Conservation (phyloP, 1,140 invertebrate genomes). For the Eumeta japonica region DNA sequence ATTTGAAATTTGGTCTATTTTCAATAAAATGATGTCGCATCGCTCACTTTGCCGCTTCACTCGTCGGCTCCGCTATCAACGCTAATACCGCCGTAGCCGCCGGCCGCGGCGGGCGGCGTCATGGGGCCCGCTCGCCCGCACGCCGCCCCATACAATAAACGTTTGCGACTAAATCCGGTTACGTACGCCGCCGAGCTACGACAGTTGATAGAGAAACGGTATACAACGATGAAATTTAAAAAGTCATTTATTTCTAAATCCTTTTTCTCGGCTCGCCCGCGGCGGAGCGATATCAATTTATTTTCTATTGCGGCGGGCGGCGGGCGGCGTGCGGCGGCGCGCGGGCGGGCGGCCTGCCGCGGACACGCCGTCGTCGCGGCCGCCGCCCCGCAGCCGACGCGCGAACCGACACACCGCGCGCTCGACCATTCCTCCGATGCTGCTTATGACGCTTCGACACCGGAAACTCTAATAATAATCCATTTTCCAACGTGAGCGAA, state of each 20-base stretch:
- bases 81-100: too few relatives aligned
- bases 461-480: too few relatives aligned
- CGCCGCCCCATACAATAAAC: conserved; percentile 52
- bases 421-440: too few relatives aligned
- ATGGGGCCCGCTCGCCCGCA: too few relatives aligned
- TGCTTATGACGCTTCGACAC: too few relatives aligned
- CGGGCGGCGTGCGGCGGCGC: conserved; percentile 11
- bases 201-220: conserved; percentile 57
- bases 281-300: conserved; percentile 52
- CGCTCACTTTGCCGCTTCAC: too few relatives aligned
- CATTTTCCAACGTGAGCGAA: too few relatives aligned
- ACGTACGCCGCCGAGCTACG: conserved; percentile 36
- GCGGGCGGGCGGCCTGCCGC: background rate
- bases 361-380: conserved; percentile 14
- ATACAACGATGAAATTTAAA: conserved; percentile 59
- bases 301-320: conserved; percentile 47
- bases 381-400: conserved; percentile 5
- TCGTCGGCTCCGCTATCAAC: too few relatives aligned
- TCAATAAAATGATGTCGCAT: too few relatives aligned
- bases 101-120: too few relatives aligned
- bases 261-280: conserved; percentile 52
- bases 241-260: conserved; percentile 58
- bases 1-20: too few relatives aligned
- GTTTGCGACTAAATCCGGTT: conserved; percentile 51
- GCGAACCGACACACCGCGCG: background rate